Percentiles rank a stretch among this genome's conserved stretches.
Evolutionary conservation across 2,113 vertebrate species (phyloP).

Genomic region (Pipra filicauda): DNA sequence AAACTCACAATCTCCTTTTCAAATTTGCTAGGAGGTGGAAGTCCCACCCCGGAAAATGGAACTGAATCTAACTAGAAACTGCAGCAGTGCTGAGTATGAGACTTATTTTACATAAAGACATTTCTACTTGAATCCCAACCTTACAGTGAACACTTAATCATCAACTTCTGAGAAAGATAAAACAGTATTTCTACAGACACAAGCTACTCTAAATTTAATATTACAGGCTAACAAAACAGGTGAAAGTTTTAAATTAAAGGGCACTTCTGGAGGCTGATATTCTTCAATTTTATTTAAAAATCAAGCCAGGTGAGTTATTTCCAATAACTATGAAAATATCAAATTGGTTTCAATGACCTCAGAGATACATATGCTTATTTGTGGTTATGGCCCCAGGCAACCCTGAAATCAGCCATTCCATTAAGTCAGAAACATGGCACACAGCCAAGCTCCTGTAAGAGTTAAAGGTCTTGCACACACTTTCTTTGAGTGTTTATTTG

Average conservation of each 20-base stretch:
- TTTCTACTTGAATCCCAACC: not conserved
- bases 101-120: not conserved
- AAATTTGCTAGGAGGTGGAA: not conserved
- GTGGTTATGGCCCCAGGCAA: slow-evolving; percentile 35
- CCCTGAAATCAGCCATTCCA: slow-evolving; percentile 11
- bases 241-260: slow-evolving; percentile 14
- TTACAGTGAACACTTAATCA: not conserved
- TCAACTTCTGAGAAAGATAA: not conserved
- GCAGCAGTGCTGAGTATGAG: not conserved
- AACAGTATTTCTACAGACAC: not conserved
- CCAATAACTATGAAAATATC: slow-evolving; percentile 25
- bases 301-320: slow-evolving; percentile 35
- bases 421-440: slow-evolving; percentile 20
- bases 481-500: slow-evolving; percentile 39
- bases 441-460: slow-evolving; percentile 32
- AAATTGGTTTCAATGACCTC: slow-evolving; percentile 42
- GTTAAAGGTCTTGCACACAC: slow-evolving; percentile 46
- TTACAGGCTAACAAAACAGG: not conserved
- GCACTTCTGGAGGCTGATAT: not conserved
- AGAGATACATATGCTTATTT: slow-evolving; percentile 24
- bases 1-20: not conserved
- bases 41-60: not conserved
- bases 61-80: not conserved
- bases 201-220: not conserved
- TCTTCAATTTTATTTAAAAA: not conserved